Evolutionary conservation across 1,140 invertebrate species (phyloP).

Genomic region (Hesperophylax magnus): DNA sequence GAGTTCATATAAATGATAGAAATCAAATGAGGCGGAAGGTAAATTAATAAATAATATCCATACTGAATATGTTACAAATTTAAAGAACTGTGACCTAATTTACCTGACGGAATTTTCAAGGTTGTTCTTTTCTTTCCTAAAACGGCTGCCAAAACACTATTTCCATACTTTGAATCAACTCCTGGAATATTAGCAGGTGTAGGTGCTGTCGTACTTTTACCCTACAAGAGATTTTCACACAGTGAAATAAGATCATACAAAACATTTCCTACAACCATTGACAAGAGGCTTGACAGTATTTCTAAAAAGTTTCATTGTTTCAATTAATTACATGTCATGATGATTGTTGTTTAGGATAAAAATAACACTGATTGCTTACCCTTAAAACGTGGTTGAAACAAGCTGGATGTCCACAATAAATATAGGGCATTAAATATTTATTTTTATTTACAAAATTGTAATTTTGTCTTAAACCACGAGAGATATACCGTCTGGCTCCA

Average conservation of each 20-base stretch:
- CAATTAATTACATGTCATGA: too few species aligned
- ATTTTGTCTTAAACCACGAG: not conserved
- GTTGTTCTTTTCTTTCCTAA: slow-evolving; percentile 69
- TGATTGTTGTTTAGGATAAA: too few species aligned
- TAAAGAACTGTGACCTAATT: not conserved
- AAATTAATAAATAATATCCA: too few species aligned
- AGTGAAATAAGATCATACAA: too few species aligned
- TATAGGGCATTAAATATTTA: not conserved
- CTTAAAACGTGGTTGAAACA: not conserved
- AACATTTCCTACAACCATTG: too few species aligned
- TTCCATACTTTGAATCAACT: slow-evolving; percentile 57
- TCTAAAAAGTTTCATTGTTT: too few species aligned
- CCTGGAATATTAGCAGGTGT: not conserved
- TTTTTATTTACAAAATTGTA: not conserved
- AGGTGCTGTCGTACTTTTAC: slow-evolving; percentile 2
- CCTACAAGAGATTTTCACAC: not conserved
- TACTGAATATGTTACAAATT: too few species aligned
- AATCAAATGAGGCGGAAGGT: too few species aligned
- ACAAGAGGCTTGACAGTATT: too few species aligned
- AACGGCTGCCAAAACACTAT: slow-evolving; percentile 69
- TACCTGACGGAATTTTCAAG: slow-evolving; percentile 68
- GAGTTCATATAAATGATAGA: too few species aligned
- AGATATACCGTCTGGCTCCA: not conserved
- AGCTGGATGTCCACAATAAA: slow-evolving; percentile 12
- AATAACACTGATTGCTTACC: not conserved